These are phyloP conservation scores for Caenorhabditis parvicauda DNA, from an alignment of 2,888 invertebrate species.

Conservation along the genomic window DNA sequence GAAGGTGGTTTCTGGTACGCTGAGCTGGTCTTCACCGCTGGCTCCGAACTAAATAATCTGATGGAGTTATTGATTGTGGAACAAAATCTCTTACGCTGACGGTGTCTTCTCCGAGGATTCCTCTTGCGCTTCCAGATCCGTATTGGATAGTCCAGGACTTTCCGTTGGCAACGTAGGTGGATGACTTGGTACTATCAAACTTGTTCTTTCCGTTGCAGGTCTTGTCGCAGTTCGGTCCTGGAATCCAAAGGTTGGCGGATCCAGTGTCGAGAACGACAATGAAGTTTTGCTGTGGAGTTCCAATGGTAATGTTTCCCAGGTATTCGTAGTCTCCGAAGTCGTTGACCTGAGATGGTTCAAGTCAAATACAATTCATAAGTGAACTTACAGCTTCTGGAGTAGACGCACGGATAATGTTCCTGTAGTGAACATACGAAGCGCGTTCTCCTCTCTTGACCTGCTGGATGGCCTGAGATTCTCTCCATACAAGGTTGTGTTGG, in stretches of 20 bases:
- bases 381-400: too few relatives aligned
- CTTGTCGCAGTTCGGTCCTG: constrained; percentile 31
- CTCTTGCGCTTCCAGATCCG: constrained; percentile 65
- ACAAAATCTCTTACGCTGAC: constrained; percentile 63
- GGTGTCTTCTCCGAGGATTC: constrained; percentile 65
- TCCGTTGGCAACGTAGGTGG: constrained; percentile 69
- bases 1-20: constrained; percentile 45
- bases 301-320: constrained; percentile 70
- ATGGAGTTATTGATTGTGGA: not conserved
- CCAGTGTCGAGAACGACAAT: constrained; percentile 67
- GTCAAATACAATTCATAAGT: too few relatives aligned
- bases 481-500: constrained; percentile 22
- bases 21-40: constrained; percentile 23
- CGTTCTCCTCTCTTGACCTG: constrained; percentile 31
- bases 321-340: constrained; percentile 60
- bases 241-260: constrained; percentile 37
- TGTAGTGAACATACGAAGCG: constrained; percentile 23
- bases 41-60: constrained; percentile 27
- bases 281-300: constrained; percentile 66
- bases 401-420: constrained; percentile 17
- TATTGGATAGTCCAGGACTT: constrained; percentile 64
- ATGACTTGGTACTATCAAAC: constrained; percentile 82
- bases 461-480: constrained; percentile 21
- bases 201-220: constrained; percentile 72
- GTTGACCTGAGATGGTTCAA: constrained; percentile 25